Evolutionary conservation across 2,113 vertebrate species (phyloP).

Genomic region (Calypte anna): DNA sequence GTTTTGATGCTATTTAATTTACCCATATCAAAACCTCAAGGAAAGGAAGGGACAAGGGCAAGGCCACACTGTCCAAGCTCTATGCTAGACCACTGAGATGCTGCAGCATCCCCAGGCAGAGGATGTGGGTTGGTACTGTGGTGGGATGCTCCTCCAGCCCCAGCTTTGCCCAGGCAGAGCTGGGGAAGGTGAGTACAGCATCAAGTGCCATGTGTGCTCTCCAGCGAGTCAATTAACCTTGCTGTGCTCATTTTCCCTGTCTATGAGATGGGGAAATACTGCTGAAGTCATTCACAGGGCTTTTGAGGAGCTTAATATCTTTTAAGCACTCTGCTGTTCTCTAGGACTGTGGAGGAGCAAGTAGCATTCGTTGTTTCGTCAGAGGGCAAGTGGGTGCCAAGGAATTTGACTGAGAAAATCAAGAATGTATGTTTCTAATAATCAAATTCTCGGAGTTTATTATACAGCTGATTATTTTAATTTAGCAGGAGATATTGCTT

Average conservation of each 20-base stretch:
- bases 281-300: neutral
- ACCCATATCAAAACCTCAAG: neutral
- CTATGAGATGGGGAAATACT: neutral
- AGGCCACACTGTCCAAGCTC: rapidly evolving
- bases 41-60: neutral
- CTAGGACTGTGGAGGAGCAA: neutral
- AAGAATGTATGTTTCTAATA: neutral
- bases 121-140: neutral
- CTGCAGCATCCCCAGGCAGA: rapidly evolving
- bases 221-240: slow-evolving; percentile 36
- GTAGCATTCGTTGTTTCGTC: neutral
- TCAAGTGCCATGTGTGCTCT: neutral
- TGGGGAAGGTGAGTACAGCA: neutral
- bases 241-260: neutral
- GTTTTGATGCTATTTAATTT: neutral
- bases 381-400: neutral
- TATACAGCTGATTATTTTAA: neutral
- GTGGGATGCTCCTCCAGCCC: neutral
- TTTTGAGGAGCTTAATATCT: neutral
- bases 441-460: slow-evolving; percentile 1
- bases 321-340: neutral
- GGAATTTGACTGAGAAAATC: slow-evolving; percentile 9
- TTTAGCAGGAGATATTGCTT: slow-evolving; percentile 15
- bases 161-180: rapidly evolving
- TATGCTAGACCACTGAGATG: neutral